Conservation (phyloP, 1,140 invertebrate genomes). For the Paralvinella palmiformis region DNA sequence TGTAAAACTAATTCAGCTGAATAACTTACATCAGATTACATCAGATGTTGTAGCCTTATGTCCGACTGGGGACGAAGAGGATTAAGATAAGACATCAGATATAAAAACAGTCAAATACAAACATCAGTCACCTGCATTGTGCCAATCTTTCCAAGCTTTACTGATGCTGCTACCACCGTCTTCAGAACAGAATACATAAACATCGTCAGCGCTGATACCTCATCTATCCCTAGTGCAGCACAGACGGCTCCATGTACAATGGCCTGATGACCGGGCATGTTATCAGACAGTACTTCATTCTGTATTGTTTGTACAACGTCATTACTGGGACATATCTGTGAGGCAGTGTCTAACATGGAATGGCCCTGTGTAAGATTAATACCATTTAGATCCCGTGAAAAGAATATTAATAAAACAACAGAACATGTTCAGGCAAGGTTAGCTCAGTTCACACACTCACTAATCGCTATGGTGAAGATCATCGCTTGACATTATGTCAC, state of each 20-base stretch:
- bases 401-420: neutral
- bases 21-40: neutral
- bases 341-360: neutral
- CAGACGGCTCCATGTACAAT: constrained; percentile 1
- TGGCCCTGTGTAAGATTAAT: neutral
- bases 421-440: neutral
- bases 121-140: neutral
- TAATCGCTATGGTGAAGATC: no score
- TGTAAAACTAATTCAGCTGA: neutral
- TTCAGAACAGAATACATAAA: neutral
- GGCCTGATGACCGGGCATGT: neutral
- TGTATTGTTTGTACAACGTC: neutral
- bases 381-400: neutral
- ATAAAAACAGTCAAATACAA: no score
- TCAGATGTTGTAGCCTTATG: neutral
- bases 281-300: neutral
- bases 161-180: neutral
- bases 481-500: no score
- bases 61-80: no score
- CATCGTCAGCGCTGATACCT: neutral
- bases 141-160: neutral
- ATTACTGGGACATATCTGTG: neutral
- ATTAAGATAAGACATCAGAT: neutral
- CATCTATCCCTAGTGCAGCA: neutral
- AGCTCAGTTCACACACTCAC: neutral